These are phyloP conservation scores for Synanthedon vespiformis DNA, from an alignment of 2,888 invertebrate species.

Conservation along the genomic window DNA sequence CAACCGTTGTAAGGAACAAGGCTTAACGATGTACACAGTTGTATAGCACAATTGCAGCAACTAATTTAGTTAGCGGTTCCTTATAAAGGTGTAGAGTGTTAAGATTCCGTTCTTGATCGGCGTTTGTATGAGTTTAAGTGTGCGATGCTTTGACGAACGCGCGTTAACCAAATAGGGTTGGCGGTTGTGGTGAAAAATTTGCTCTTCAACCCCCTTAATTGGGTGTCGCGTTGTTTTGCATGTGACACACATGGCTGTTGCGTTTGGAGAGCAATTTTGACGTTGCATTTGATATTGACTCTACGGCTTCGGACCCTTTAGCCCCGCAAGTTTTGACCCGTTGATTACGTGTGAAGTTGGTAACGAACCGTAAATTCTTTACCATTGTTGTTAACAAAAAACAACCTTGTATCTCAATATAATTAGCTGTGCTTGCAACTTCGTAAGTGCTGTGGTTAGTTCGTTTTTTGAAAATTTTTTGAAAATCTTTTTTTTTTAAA, in stretches of 20 bases:
- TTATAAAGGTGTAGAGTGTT: slow-evolving; percentile 56
- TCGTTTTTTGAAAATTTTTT: too few relatives aligned
- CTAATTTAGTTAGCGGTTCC: slow-evolving; percentile 66
- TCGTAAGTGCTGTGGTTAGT: too few relatives aligned
- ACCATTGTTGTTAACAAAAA: too few relatives aligned
- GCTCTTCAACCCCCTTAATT: slow-evolving; percentile 65
- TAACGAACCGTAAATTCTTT: too few relatives aligned
- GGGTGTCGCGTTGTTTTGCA: slow-evolving; percentile 50
- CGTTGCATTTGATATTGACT: background rate
- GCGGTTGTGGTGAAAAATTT: slow-evolving; percentile 58
- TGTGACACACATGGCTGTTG: slow-evolving; percentile 13
- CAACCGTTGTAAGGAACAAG: slow-evolving; percentile 33
- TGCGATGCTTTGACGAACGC: slow-evolving; percentile 48
- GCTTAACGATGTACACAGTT: slow-evolving; percentile 29
- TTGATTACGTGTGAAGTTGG: too few relatives aligned
- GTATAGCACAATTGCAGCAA: slow-evolving; percentile 57
- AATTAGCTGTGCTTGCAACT: too few relatives aligned
- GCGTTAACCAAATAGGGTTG: slow-evolving; percentile 61
- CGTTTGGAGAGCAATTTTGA: background rate
- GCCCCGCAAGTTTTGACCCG: too few relatives aligned
- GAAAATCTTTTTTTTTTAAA: too few relatives aligned
- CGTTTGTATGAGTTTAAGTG: slow-evolving; percentile 63
- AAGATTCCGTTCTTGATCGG: slow-evolving; percentile 64
- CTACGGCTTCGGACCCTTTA: too few relatives aligned
- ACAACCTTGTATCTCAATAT: too few relatives aligned